phyloP scores from a whole-genome alignment of 2,113 vertebrate species.

The Cynoglossus semilaevis region DNA sequence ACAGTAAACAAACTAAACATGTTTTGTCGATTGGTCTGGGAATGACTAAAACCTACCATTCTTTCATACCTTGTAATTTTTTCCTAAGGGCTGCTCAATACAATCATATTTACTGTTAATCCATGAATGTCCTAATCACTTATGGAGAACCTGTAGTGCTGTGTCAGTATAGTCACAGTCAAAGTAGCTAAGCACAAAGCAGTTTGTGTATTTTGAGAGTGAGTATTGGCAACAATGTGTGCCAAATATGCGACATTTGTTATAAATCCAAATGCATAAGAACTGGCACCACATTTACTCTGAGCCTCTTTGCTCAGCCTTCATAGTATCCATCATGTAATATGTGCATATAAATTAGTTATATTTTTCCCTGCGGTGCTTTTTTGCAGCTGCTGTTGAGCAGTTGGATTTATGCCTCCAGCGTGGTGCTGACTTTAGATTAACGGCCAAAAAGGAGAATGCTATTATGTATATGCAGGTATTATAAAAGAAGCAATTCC shows the following conservation, averaged over 20 bases:
- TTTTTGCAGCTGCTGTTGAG: conserved; percentile 11
- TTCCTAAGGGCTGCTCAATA: no score
- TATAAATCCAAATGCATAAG: no score
- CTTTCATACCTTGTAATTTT: no score
- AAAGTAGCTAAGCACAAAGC: no score
- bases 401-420: background rate
- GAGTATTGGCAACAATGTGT: no score
- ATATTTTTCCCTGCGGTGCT: background rate
- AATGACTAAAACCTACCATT: no score
- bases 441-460: background rate
- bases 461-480: background rate
- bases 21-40: no score
- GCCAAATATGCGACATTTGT: no score
- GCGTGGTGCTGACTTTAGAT: background rate
- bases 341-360: background rate
- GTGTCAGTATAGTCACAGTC: background rate
- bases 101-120: background rate
- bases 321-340: background rate
- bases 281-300: no score
- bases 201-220: no score
- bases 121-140: background rate
- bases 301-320: background rate
- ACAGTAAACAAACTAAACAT: no score
- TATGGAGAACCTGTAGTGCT: background rate
- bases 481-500: background rate